These are phyloP conservation scores for Tethea ocularis DNA, from an alignment of 2,888 invertebrate species.

Conservation along the genomic window DNA sequence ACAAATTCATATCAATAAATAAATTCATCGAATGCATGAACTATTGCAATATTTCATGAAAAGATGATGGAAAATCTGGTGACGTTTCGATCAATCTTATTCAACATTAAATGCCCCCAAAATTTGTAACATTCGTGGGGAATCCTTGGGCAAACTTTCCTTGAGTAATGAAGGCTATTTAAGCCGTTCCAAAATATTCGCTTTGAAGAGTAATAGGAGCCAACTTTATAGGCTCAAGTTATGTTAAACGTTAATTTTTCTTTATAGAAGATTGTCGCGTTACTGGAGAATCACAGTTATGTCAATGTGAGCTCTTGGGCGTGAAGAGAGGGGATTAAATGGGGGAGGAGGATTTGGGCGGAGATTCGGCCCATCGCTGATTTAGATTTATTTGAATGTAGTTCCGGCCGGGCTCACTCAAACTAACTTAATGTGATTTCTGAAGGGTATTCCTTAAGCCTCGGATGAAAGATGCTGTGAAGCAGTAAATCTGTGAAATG, in stretches of 20 bases:
- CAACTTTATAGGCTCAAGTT: neutral
- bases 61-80: constrained; percentile 24
- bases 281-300: constrained; percentile 14
- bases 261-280: constrained; percentile 1
- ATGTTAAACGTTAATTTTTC: constrained; percentile 8
- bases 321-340: constrained; percentile 47
- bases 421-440: constrained; percentile 70
- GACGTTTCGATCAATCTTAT: constrained; percentile 49
- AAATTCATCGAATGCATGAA: constrained; percentile 7
- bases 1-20: too few species aligned
- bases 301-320: constrained; percentile 31
- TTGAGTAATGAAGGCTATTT: constrained; percentile 46
- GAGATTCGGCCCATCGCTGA: constrained; percentile 51
- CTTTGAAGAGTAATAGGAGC: constrained; percentile 12
- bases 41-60: constrained; percentile 32
- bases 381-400: constrained; percentile 68
- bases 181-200: constrained; percentile 32
- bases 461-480: constrained; percentile 51
- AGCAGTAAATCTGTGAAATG: constrained; percentile 59
- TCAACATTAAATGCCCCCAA: constrained; percentile 47
- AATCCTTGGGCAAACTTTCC: constrained; percentile 39
- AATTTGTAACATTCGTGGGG: constrained; percentile 39
- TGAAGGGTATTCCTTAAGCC: constrained; percentile 51
- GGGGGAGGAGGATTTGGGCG: constrained; percentile 37
- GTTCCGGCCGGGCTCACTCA: constrained; percentile 54